These are phyloP conservation scores for Nilaparvata lugens DNA, from an alignment of 1,140 invertebrate species.

Conservation along the genomic window DNA sequence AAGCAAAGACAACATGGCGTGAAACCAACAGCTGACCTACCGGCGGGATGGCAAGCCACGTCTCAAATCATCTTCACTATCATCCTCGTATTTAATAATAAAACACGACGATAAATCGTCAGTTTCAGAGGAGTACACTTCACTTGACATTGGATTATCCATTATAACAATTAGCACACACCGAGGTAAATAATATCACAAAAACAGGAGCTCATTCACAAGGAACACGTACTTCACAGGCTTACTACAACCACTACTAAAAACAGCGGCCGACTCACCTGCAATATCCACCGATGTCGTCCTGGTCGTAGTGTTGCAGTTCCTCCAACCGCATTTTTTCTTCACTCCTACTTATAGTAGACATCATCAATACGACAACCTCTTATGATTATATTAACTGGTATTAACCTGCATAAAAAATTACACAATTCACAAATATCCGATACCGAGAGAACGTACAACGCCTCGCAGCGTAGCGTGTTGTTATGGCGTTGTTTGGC, in stretches of 20 bases:
- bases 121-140: neutral
- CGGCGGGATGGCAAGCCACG: constrained; percentile 40
- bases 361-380: constrained; percentile 28
- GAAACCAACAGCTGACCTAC: constrained; percentile 42
- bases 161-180: neutral
- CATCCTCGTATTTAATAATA: constrained; percentile 6
- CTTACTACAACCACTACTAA: constrained; percentile 6
- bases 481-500: constrained; percentile 51
- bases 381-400: constrained; percentile 17
- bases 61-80: constrained; percentile 4
- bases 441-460: constrained; percentile 22
- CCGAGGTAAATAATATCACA: neutral
- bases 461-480: constrained; percentile 43
- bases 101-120: constrained; percentile 9
- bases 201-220: neutral
- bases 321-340: constrained; percentile 34
- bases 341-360: constrained; percentile 30
- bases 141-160: neutral
- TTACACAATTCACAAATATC: constrained; percentile 21
- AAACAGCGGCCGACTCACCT: constrained; percentile 27
- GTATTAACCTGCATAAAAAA: constrained; percentile 22
- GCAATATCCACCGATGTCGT: constrained; percentile 35
- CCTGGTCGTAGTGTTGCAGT: constrained; percentile 34
- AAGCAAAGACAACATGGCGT: constrained; percentile 38
- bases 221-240: neutral